Base-by-base conservation (phyloP, 2,797 vertebrate genomes). In the Melanotaenia parkinsoni region DNA sequence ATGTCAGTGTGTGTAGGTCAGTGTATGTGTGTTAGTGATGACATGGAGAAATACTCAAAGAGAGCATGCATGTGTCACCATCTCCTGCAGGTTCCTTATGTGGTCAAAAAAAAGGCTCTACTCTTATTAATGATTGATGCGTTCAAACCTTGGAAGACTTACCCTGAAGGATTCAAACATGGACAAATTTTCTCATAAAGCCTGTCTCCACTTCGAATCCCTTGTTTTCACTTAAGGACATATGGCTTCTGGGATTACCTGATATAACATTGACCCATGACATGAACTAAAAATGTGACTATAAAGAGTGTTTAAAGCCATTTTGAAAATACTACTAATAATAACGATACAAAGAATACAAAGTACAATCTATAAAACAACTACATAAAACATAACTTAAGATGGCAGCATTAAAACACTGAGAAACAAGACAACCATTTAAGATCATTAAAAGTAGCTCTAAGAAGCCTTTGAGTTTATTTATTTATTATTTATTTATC, bases 111-210 rank as follows among this genome's bases (percentile, higher is more conserved):
- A 53, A 38, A 74, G 81, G 53, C 82, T 45, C 28, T 58, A 45
- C 74, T 74, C 72, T 61, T 66, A 59, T 89, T 73, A 87, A 85
- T 90, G 91, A 92, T 81, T 84, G 78, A 92, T 85, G 81, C 69
- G 70, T 81, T 66, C 64, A 77, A 80, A 88, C 82, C 74, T 87
- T 63, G 7, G 80, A 63, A 76, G 87, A 82, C 81, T 53, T 78
- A 61, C 74, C 63, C 68, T 80, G 76, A 88, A 86, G 89, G 74
- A 80, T 72, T 66, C 68, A 58, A 67, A 63, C 67, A 47, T 51
- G 66, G 81, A 74, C 82, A 82, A 80, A 63, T 81, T 77, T 80
- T 71, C 88, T 90, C 80, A 70, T 76, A 69, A 85, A 76, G 60
- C 68, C 88, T 47, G 77, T 85, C 83, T 85, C 24, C 82, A 83